Evolutionary conservation across 2,888 invertebrate species (phyloP), one percentile per base, ranked within the genome.

Genomic region (Apamea monoglypha): DNA sequence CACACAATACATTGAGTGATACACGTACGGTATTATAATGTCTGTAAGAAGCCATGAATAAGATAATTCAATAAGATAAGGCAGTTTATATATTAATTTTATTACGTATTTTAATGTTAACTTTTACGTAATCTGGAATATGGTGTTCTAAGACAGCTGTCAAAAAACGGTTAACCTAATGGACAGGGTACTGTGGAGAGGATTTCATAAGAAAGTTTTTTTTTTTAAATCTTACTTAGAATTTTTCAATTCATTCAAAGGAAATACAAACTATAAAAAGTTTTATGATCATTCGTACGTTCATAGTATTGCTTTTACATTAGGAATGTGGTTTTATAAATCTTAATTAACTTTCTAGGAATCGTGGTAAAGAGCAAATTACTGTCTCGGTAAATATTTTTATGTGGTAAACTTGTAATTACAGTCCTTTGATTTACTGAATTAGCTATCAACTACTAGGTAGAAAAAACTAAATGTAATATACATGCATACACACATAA

Each of bases 191-290:
- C 53, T 59, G 32, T 63, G 50, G 10, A 59, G 67, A n/a, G 25
- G 50, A 32, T 75, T 80, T 72, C 71, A 77, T 69, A 73, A 63
- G 25, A 25, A 29, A 16, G 1, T 8, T 53, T 10, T 50, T 10
- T 25, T 40, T 50, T 68, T 18, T 4, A 12, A 32, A 18, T 2
- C 4, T 44, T 44, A 8, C 18, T 73, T 18, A 79, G 69, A 64
- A 68, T 76, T 75, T 81, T 77, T 70, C 59, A 50, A 76, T 64
- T 68, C 6, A 44, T 40, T 18, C 10, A 6, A n/a, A 44, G 36
- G 18, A 68, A 64, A 71, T 61, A 56, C 18, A 77, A 64, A 61
- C 76, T 66, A 21, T 63, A 44, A 76, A 80, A 75, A n/a, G 40
- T 16, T 76, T 53, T 71, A 74, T 47, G 32, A 40, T 56, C 16